These are phyloP conservation scores for Drosophila pruinosa DNA, from an alignment of 1,140 invertebrate species.

Conservation along the genomic window DNA sequence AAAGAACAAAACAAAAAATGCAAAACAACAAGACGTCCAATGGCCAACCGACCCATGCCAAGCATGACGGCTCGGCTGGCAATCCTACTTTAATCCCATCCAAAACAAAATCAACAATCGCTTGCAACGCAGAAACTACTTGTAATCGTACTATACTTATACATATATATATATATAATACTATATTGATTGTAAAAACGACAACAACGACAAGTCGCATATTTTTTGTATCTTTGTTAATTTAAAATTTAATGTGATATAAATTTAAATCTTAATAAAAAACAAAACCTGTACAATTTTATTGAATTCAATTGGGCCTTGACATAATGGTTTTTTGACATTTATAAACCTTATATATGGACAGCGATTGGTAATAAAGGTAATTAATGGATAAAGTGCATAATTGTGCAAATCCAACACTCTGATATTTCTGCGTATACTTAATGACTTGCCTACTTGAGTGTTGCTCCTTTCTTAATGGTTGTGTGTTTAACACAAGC, in stretches of 20 bases:
- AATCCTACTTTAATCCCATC: constrained; percentile 11
- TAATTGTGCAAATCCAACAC: no score
- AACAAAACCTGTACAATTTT: constrained; percentile 26
- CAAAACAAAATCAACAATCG: constrained; percentile 17
- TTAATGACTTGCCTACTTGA: no score
- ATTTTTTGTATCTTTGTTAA: constrained; percentile 74
- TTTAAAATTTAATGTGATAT: constrained; percentile 80
- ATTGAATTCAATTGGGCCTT: neutral
- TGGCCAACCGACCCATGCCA: constrained; percentile 17
- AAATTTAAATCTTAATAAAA: constrained; percentile 73
- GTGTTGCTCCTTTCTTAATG: no score
- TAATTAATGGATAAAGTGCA: no score
- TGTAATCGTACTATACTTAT: neutral
- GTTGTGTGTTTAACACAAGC: no score
- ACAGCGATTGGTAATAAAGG: neutral
- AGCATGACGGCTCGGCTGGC: constrained; percentile 16
- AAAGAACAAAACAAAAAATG: neutral
- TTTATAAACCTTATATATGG: neutral
- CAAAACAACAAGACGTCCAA: neutral
- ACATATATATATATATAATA: neutral
- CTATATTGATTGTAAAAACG: constrained; percentile 27
- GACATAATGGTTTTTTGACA: neutral
- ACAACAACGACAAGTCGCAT: constrained; percentile 61
- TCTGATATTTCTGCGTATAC: no score
- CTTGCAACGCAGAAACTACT: neutral